phyloP scores from a whole-genome alignment of 1,140 invertebrate species.

The Aradophagus sp. region DNA sequence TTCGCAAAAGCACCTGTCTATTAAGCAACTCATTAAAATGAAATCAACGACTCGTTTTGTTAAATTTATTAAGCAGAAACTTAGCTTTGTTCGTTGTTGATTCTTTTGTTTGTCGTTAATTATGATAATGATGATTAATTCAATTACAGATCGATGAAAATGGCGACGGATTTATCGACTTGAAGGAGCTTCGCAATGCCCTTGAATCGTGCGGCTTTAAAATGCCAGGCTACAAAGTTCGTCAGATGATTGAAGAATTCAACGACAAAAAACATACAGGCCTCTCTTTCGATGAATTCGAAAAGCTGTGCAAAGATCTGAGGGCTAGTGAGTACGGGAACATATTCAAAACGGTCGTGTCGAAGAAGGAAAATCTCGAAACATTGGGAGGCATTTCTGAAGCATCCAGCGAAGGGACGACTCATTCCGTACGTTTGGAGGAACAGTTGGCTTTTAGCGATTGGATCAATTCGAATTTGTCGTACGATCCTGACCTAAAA shows the following conservation, averaged over 20 bases:
- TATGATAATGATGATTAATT: conserved; percentile 5
- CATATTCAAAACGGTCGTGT: conserved; percentile 93
- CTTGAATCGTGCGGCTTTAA: conserved; percentile 94
- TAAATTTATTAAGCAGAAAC: no score
- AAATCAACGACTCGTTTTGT: no score
- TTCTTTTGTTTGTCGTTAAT: no score
- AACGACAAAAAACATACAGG: conserved; percentile 86
- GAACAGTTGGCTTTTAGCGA: conserved; percentile 99
- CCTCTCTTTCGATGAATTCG: conserved; percentile 90
- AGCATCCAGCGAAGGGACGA: conserved; percentile 94
- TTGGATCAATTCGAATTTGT: conserved; percentile 97
- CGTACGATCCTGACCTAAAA: conserved; percentile 90
- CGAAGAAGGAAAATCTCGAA: conserved; percentile 94
- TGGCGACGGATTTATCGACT: conserved; percentile 91
- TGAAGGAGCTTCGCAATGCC: conserved; percentile 91
- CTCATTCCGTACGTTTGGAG: conserved; percentile 94
- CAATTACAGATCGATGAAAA: conserved; percentile 89
- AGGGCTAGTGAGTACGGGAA: conserved; percentile 92
- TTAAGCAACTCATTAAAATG: no score
- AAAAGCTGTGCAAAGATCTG: conserved; percentile 90
- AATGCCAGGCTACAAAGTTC: conserved; percentile 93
- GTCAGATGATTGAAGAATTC: conserved; percentile 92
- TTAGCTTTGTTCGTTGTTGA: no score
- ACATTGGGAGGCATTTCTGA: conserved; percentile 95
- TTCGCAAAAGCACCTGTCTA: no score